phyloP scores from a whole-genome alignment of 53 echinoderm and acorn worm species.

The Luidia sarsii region DNA sequence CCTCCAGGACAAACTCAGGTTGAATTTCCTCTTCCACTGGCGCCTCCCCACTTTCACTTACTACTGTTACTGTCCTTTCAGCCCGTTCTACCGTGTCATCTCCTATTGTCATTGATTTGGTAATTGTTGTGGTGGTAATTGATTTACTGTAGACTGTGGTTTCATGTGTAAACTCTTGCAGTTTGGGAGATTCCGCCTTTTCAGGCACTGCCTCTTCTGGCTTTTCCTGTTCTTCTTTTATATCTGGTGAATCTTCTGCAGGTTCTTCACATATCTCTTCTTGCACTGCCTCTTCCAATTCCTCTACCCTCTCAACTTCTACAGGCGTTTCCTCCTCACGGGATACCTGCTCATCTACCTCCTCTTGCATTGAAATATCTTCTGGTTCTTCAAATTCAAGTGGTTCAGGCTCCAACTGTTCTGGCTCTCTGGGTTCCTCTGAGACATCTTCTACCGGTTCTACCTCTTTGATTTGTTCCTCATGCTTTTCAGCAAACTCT shows the following conservation, averaged over 20 bases:
- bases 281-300: constrained; percentile 17
- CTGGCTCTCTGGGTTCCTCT: not conserved
- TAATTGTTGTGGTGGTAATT: too few species aligned
- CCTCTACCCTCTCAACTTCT: not conserved
- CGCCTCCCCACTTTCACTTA: too few species aligned
- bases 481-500: constrained; percentile 4
- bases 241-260: constrained; percentile 17
- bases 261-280: too few species aligned
- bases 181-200: not conserved
- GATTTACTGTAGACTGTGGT: too few species aligned
- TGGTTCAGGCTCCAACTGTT: too few species aligned
- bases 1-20: too few species aligned
- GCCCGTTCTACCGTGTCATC: too few species aligned
- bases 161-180: constrained; percentile 6
- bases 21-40: not conserved
- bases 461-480: not conserved
- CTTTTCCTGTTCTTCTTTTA: constrained; percentile 5
- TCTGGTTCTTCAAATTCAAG: constrained; percentile 17
- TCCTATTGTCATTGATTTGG: too few species aligned
- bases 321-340: too few species aligned
- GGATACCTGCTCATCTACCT: constrained; percentile 14
- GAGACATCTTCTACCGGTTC: not conserved
- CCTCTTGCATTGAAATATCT: not conserved
- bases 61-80: too few species aligned
- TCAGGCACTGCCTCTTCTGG: not conserved